These are phyloP conservation scores for Rhincodon typus DNA, from an alignment of 2,797 vertebrate species.

Conservation along the genomic window DNA sequence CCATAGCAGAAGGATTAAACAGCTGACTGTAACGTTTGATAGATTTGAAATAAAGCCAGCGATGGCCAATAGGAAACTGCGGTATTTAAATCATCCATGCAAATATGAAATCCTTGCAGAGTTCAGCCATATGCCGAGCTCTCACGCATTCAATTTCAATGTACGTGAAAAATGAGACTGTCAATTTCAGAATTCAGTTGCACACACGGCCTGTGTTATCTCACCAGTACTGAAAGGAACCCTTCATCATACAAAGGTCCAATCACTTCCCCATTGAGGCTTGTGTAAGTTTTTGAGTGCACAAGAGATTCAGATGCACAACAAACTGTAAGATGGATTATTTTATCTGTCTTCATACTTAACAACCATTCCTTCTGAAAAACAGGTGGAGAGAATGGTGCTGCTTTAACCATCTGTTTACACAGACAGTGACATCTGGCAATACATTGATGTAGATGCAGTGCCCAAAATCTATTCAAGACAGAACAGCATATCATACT, in stretches of 20 bases:
- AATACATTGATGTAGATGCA: neutral
- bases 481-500: neutral
- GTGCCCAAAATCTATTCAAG: neutral
- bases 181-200: neutral
- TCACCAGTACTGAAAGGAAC: neutral
- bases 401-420: neutral
- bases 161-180: neutral
- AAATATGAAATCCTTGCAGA: slow-evolving; percentile 16
- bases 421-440: neutral
- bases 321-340: neutral
- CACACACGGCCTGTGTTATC: neutral
- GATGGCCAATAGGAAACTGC: neutral
- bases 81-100: neutral
- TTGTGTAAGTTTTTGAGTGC: neutral
- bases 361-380: neutral
- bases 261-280: neutral
- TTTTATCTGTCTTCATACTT: neutral
- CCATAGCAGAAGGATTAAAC: slow-evolving; percentile 8
- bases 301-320: neutral
- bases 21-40: slow-evolving; percentile 9
- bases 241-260: neutral
- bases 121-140: neutral
- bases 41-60: neutral
- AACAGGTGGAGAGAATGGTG: neutral
- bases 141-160: neutral